Percentiles rank a stretch among this genome's conserved stretches.
Conservation (phyloP, 2,113 vertebrate species). For the Calypte anna region DNA sequence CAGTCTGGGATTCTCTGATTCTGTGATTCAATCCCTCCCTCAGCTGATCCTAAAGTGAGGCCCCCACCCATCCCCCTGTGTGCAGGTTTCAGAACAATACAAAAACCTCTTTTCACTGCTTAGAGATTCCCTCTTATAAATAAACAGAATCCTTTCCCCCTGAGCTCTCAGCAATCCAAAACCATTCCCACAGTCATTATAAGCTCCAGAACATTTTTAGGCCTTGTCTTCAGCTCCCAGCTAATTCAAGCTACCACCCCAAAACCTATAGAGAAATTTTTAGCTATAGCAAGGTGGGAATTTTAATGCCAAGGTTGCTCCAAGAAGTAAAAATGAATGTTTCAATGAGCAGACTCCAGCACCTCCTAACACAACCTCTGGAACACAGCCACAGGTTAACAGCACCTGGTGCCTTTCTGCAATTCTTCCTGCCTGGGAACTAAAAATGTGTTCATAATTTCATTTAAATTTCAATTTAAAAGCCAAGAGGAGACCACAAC, state of each 20-base stretch:
- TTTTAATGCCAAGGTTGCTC: background rate
- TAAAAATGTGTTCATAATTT: background rate
- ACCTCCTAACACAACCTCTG: background rate
- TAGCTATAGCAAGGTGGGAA: accelerated
- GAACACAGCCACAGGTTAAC: accelerated
- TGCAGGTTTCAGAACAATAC: background rate
- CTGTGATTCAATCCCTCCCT: background rate
- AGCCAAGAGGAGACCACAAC: background rate
- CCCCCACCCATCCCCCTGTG: background rate
- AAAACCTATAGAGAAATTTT: background rate
- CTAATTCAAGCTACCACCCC: background rate
- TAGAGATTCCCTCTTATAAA: background rate
- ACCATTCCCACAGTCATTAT: background rate
- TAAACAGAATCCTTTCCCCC: background rate
- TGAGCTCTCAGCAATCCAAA: background rate
- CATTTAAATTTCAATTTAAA: background rate
- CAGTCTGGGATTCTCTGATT: too few species aligned
- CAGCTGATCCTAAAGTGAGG: background rate
- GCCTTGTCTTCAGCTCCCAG: background rate
- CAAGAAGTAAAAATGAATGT: background rate
- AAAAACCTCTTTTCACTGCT: background rate
- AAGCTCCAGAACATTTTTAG: background rate
- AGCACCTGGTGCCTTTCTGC: accelerated
- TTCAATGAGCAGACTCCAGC: background rate
- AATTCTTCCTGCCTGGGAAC: background rate